Evolutionary conservation across 2,888 invertebrate genomes (phyloP), one percentile per base, ranked within the genome.

Genomic region (Pristionchus fissidentatus): DNA sequence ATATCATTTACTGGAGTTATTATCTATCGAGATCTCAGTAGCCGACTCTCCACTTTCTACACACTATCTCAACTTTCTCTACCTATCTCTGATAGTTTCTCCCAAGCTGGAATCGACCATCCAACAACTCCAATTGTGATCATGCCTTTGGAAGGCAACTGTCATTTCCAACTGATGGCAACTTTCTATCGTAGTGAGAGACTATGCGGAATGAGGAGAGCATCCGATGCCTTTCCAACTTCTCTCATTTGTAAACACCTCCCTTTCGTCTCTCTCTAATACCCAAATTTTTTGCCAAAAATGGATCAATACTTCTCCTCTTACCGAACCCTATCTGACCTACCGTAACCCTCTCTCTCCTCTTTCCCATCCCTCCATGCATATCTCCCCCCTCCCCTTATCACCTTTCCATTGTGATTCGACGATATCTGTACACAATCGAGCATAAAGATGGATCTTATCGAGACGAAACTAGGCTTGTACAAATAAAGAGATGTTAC

Each of bases 1-100:
- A 92, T 83, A 87, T 92, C 43, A 86, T 90, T 62, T 92, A 92
- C 84, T 92, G 92, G 92, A 88, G 88, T 19, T 92, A 91, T 84
- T 92, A 92, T 84, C 87, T 92, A 84, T 88, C 85, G 15, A 62
- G 88, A 60, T 46, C 77, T 66, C 84, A 80, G 57, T 57, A 49
- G 32, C 43, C 19, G 46, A 49, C 19, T 10, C 19, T 49, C 19
- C 49, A 49, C 19, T 49, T 19, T 15, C 10, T 49, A 49, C 46
- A 22, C 32, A 38, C 19, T 26, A 43, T 49, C 32, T n/a, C 43
- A 35, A 75, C n/a, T 75, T 35, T 75, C 32, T 66, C 22, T 66
- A 66, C 19, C 19, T 19, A 49, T 49, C 19, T 49, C 49, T 15
- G 10, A 49, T 60, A 8, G n/a, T 60, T 60, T 60, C 7, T n/a